These are phyloP conservation scores for Brienomyrus longianalis DNA, from an alignment of 2,113 vertebrate species.

Conservation along the genomic window DNA sequence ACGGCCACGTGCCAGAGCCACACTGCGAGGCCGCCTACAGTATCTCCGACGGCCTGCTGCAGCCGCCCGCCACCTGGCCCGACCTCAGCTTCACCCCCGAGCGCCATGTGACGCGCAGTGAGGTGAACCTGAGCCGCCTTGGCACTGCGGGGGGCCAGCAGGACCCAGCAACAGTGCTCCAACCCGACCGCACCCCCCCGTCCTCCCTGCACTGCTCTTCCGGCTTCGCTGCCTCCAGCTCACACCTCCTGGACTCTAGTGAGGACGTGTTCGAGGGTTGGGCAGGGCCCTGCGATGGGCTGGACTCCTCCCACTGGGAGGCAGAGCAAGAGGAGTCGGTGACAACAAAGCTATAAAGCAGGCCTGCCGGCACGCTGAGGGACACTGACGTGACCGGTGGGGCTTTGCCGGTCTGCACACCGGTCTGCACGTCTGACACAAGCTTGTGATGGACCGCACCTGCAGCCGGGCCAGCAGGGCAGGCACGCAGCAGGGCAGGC, in stretches of 20 bases:
- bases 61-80: slow-evolving; percentile 71
- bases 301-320: slow-evolving; percentile 73
- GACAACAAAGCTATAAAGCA: slow-evolving; percentile 72
- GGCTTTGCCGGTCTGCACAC: background rate
- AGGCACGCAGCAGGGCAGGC: background rate
- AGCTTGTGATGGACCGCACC: background rate
- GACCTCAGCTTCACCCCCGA: slow-evolving; percentile 57
- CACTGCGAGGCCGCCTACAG: slow-evolving; percentile 46
- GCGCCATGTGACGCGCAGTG: slow-evolving; percentile 64
- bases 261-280: slow-evolving; percentile 77
- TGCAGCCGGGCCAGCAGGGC: background rate
- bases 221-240: slow-evolving; percentile 74
- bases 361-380: background rate
- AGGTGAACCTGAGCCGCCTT: slow-evolving; percentile 73
- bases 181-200: slow-evolving; percentile 53
- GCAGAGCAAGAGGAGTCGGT: slow-evolving; percentile 74
- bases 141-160: slow-evolving; percentile 43
- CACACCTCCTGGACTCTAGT: slow-evolving; percentile 74
- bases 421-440: background rate
- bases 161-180: slow-evolving; percentile 48
- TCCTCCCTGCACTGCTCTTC: slow-evolving; percentile 74
- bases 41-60: slow-evolving; percentile 72
- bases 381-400: background rate
- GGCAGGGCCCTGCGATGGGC: slow-evolving; percentile 72
- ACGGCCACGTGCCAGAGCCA: slow-evolving; percentile 64